These are phyloP conservation scores for Momotus momota DNA, from an alignment of 2,797 vertebrate species.

Conservation along the genomic window DNA sequence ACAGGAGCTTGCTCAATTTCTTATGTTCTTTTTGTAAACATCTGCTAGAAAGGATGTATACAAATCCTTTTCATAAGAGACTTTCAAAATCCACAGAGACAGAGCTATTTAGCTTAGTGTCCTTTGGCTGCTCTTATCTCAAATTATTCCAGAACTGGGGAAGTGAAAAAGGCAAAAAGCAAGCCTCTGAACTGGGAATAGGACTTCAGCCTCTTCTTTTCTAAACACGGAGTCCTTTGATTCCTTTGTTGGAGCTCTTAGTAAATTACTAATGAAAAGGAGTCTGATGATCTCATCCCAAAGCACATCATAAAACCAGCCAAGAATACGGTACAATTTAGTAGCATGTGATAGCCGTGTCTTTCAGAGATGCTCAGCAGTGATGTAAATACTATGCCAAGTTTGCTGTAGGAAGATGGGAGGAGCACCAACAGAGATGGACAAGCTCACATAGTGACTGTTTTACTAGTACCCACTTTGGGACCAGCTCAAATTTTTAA, in stretches of 20 bases:
- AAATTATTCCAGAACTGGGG: background rate
- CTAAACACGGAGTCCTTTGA: background rate
- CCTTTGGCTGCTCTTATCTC: background rate
- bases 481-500: background rate
- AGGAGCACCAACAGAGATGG: background rate
- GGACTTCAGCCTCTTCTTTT: background rate
- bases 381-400: background rate
- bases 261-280: background rate
- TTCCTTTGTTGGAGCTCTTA: background rate
- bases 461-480: background rate
- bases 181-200: background rate
- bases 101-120: background rate
- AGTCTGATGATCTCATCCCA: conserved; percentile 9
- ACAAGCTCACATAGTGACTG: background rate
- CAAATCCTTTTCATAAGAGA: background rate
- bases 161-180: background rate
- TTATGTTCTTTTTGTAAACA: fast-evolving
- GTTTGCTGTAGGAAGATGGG: background rate
- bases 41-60: background rate
- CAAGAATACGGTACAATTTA: background rate
- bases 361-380: background rate
- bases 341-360: fast-evolving
- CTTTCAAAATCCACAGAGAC: background rate
- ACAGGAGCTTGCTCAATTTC: background rate
- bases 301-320: background rate